Base-by-base conservation (phyloP, 1,140 invertebrate species). In the Drosophila mauritiana region DNA sequence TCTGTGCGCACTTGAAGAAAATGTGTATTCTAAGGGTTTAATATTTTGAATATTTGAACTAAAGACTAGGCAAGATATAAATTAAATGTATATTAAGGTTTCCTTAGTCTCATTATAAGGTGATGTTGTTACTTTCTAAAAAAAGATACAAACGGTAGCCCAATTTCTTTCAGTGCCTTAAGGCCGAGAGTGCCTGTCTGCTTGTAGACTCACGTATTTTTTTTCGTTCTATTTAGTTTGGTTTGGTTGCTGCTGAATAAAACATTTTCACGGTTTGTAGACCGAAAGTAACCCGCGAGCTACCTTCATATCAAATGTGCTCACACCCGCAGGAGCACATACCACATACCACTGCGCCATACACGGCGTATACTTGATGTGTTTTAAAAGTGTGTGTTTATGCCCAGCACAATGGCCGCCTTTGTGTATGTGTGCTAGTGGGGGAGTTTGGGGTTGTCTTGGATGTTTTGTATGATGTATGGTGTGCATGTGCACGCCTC, bases 221-320 rank as follows among this genome's bases (percentile, higher is more conserved):
- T 64, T 86, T 83, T 88, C 82, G 80, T 89, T 80, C 84, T 89
- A 89, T 89, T 89, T 89, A 89, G 84, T 89, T 89, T 80, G 84
- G 84, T 89, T 89, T 84, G 67, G 80, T 80, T 73, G 85, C 84
- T 76, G 84, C 79, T 89, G 85, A 89, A 89, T 89, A 89, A 89
- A 90, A 89, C 84, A 89, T 89, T 89, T 90, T 89, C 84, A 89
- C 85, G 85, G 84, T 79, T 89, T 89, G 84, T 84, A 79, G 85
- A 81, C 69, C 64, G 57, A 77, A 77, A 88, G 79, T 73, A 77
- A 86, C 79, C 79, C 83, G 82, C 83, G 79, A 83, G 75, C 83
- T 79, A 86, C 82, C 82, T 88, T 72, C 83, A 82, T 88, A 78
- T 79, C 64, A 82, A 88, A 86, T 86, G 79, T 82, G 79, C 40